Conservation (phyloP, 2,113 vertebrate species). For the Daphoenositta chrysoptera region DNA sequence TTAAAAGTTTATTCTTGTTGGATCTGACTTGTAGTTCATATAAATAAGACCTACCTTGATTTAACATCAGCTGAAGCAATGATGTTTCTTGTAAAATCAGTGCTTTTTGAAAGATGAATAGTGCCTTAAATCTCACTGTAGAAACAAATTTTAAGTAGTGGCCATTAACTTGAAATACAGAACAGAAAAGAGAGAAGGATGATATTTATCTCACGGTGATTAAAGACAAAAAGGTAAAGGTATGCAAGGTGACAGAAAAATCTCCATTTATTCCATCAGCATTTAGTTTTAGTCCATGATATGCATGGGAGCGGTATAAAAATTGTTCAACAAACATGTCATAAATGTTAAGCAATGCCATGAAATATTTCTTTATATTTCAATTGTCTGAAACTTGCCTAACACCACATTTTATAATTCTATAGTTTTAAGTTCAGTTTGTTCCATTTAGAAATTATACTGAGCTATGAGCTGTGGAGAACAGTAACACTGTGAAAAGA, state of each 20-base stretch:
- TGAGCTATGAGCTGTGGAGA: background rate
- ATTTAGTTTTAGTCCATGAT: background rate
- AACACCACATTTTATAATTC: background rate
- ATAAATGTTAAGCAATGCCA: background rate
- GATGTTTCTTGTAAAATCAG: background rate
- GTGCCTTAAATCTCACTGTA: background rate
- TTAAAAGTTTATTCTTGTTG: constrained; percentile 9
- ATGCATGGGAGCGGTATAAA: background rate
- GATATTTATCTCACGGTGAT: background rate
- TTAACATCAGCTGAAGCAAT: background rate
- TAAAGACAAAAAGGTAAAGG: background rate
- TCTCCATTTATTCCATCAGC: background rate
- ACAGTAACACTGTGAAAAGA: background rate
- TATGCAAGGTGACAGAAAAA: background rate
- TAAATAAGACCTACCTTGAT: constrained; percentile 9
- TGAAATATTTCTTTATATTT: background rate
- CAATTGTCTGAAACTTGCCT: background rate
- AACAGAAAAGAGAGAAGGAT: background rate
- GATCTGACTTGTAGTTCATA: background rate
- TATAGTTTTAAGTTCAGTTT: background rate
- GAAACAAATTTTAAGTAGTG: background rate
- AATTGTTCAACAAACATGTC: background rate
- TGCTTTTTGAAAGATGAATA: background rate
- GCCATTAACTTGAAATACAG: background rate
- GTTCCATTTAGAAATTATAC: background rate